These are phyloP conservation scores for Caerostris darwini DNA, from an alignment of 1,140 invertebrate species.

Conservation along the genomic window DNA sequence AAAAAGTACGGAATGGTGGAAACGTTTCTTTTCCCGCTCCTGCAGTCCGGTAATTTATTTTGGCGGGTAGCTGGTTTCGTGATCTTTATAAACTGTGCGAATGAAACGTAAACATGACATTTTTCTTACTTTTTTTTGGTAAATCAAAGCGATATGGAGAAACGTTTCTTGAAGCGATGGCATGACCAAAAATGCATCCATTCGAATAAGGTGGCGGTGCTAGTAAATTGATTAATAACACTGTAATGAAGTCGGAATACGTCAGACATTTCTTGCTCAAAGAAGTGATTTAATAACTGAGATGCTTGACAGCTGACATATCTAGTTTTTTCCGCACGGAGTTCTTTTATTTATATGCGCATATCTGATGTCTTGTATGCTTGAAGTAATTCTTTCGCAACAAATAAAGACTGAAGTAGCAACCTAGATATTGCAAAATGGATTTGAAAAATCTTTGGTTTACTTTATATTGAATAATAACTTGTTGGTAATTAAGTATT, in stretches of 20 bases:
- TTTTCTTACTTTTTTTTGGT: neutral
- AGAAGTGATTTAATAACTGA: slow-evolving; percentile 31
- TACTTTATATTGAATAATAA: too few relatives aligned
- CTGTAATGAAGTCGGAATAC: slow-evolving; percentile 10
- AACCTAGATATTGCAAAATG: too few relatives aligned
- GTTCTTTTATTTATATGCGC: neutral
- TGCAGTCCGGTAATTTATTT: slow-evolving; percentile 40
- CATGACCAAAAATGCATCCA: neutral
- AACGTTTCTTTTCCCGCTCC: slow-evolving; percentile 24
- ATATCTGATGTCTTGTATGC: neutral
- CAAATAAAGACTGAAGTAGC: neutral
- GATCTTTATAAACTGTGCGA: slow-evolving; percentile 40
- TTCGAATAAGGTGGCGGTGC: neutral
- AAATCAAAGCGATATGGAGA: neutral
- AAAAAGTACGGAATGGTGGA: neutral
- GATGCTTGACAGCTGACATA: slow-evolving; percentile 3
- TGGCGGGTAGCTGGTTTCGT: neutral
- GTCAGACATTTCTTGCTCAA: neutral
- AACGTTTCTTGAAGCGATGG: neutral
- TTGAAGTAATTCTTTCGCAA: neutral
- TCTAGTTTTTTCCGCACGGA: slow-evolving; percentile 19
- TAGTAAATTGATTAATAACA: slow-evolving; percentile 29
- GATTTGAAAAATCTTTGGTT: too few relatives aligned
- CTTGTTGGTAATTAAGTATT: too few relatives aligned
- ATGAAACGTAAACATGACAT: neutral